These are phyloP conservation scores for Herminia tarsipennalis DNA, from an alignment of 2,888 invertebrate species.

Conservation along the genomic window DNA sequence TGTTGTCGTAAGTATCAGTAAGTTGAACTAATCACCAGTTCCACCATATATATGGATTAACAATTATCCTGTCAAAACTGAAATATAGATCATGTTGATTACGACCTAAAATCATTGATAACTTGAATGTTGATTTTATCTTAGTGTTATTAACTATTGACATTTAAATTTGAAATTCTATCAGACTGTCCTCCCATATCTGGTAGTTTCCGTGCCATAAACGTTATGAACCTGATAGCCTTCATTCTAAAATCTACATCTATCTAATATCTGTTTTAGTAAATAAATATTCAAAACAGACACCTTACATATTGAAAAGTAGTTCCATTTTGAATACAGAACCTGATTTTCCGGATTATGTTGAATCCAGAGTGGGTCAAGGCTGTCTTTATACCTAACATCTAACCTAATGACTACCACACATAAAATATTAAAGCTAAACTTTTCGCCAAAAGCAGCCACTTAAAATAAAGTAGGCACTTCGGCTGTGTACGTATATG, in stretches of 20 bases:
- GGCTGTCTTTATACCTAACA: conserved; percentile 31
- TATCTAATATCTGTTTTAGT: conserved; percentile 24
- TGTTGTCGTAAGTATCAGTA: too few relatives aligned
- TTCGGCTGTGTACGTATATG: conserved; percentile 33
- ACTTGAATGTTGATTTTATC: conserved; percentile 11
- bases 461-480: conserved; percentile 36
- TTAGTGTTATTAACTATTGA: conserved; percentile 11
- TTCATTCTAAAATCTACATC: conserved; percentile 33
- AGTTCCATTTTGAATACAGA: conserved; percentile 30
- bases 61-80: neutral
- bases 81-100: conserved; percentile 5
- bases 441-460: conserved; percentile 17
- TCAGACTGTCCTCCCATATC: conserved; percentile 17
- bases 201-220: conserved; percentile 25
- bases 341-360: conserved; percentile 36
- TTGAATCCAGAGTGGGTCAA: conserved; percentile 36
- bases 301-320: conserved; percentile 32
- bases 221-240: conserved; percentile 33
- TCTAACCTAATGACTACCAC: conserved; percentile 22
- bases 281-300: conserved; percentile 33
- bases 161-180: conserved; percentile 26
- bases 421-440: conserved; percentile 28
- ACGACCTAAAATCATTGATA: neutral
- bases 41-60: neutral
- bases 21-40: neutral